phyloP scores from a whole-genome alignment of 2,888 invertebrate species.

The Apantesis nais region DNA sequence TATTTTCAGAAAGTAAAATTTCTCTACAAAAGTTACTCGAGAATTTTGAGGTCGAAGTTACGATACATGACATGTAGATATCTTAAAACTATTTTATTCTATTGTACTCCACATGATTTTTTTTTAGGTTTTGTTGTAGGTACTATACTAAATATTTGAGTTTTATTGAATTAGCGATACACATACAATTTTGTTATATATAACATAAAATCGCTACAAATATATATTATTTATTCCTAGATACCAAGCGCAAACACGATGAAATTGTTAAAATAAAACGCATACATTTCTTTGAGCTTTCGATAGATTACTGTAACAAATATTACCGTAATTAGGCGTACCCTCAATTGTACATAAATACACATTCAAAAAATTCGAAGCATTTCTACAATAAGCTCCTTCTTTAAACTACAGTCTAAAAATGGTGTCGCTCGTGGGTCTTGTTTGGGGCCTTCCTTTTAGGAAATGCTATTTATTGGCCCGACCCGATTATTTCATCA shows the following conservation, averaged over 20 bases:
- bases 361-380: constrained; percentile 53
- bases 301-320: constrained; percentile 41
- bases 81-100: constrained; percentile 37
- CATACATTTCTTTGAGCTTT: constrained; percentile 45
- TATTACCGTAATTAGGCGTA: constrained; percentile 45
- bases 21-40: constrained; percentile 32
- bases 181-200: constrained; percentile 31
- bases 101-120: constrained; percentile 47
- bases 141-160: constrained; percentile 37
- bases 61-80: constrained; percentile 36
- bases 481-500: constrained; percentile 10
- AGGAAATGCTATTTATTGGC: constrained; percentile 14
- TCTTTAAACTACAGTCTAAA: constrained; percentile 56
- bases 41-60: constrained; percentile 31
- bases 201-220: constrained; percentile 62
- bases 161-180: constrained; percentile 38
- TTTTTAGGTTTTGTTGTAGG: constrained; percentile 32
- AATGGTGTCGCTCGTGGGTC: constrained; percentile 47
- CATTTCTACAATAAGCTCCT: constrained; percentile 65
- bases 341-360: constrained; percentile 40
- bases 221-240: constrained; percentile 36
- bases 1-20: constrained; percentile 28
- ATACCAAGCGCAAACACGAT: constrained; percentile 44
- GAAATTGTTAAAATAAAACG: constrained; percentile 36
- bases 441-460: constrained; percentile 36